These are phyloP conservation scores for Castor canadensis DNA, from an alignment of 2,113 vertebrate genomes.

Conservation along the genomic window DNA sequence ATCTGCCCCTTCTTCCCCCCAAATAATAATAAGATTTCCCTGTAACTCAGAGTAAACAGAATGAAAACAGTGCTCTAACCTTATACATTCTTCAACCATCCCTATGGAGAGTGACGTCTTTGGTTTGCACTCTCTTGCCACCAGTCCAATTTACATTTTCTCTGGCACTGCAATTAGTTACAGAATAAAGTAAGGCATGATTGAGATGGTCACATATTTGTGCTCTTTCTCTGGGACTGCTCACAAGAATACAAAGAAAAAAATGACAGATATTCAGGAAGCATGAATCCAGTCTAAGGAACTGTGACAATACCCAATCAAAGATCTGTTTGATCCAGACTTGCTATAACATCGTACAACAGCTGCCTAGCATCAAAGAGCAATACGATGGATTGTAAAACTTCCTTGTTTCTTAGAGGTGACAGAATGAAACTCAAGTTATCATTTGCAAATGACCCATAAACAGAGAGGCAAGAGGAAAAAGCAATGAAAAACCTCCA, in stretches of 20 bases:
- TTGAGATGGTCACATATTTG: background rate
- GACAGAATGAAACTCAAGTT: background rate
- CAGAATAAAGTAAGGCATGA: background rate
- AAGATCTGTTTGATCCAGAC: background rate
- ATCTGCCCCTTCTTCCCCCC: no score
- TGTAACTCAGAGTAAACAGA: conserved; percentile 43
- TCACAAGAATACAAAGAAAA: background rate
- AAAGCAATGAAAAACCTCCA: background rate
- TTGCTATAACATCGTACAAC: background rate
- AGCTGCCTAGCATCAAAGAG: background rate
- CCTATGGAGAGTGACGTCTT: background rate
- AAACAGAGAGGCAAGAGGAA: background rate
- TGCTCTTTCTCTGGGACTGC: background rate
- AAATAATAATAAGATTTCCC: conserved; percentile 43
- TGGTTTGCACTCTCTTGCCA: background rate
- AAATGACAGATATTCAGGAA: background rate
- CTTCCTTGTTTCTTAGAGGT: background rate
- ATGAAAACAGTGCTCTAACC: conserved; percentile 15
- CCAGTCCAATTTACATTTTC: background rate
- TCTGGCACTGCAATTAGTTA: background rate
- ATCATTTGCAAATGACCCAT: background rate
- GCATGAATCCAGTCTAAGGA: background rate
- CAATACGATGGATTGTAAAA: background rate
- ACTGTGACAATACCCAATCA: background rate
- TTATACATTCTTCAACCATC: conserved; percentile 11